Base-by-base conservation (phyloP, 2,797 vertebrate species). In the Ctenochaetus hawaiiensis region DNA sequence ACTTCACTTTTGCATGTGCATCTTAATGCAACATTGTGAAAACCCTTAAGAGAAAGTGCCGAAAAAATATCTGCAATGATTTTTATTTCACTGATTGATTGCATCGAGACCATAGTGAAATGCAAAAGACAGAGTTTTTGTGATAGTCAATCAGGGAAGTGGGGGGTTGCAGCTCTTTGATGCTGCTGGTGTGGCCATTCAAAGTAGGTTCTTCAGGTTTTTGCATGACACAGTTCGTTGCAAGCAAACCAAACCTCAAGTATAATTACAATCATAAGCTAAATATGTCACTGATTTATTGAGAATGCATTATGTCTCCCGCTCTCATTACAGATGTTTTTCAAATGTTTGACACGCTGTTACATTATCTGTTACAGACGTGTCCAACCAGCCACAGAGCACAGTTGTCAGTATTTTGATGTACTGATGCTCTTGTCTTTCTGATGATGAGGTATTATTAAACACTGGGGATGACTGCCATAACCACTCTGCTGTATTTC, bases 401-500 rank as follows among this genome's bases (percentile, higher is more conserved):
- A 30, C 30, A 48, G 54, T 70, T 58, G n/a, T 62, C 49, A 23
- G 10, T 44, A 49, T 59, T 59, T 53, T 34, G 47, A 72, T 63
- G 57, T 37, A 7, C 60, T 44, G 67, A 65, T 47, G 5, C 54
- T 78, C 62, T 48, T n/a, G 54, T 69, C 68, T 78, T 17, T 59
- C 71, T 34, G 30, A 34, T 61, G 62, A 70, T 64, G 69, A 66
- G 72, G 80, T 71, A 23, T 49, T 73, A 65, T 72, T 44, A 52
- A 49, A 65, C 75, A 59, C 57, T 51, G 48, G 48, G 70, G 72
- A 68, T 41, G 53, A 43, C 49, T 60, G 80, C 72, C 85, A 79
- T 59, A 17, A 72, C 66, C 54, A 76, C 68, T 86, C 47, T 51
- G 58, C 72, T 86, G 67, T 58, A n/a, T 63, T 75, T 65, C 77